Conservation (phyloP, 2,797 vertebrate genomes). For the Melanotaenia boesemani region DNA sequence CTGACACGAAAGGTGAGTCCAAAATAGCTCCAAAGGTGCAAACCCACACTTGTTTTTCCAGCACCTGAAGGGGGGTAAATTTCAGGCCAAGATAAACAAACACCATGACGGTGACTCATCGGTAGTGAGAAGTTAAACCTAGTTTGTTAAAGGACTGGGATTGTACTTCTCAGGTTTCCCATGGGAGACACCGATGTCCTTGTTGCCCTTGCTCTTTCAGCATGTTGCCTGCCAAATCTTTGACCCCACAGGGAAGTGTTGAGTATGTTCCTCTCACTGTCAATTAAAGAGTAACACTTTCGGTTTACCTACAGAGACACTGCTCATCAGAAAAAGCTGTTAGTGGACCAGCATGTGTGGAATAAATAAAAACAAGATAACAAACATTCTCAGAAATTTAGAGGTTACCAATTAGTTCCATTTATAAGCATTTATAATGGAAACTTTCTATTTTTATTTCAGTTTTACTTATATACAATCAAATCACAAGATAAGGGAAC, state of each 20-base stretch:
- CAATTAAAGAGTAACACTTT: constrained; percentile 61
- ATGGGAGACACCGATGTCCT: constrained; percentile 53
- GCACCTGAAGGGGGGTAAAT: constrained; percentile 27
- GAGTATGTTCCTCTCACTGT: constrained; percentile 63
- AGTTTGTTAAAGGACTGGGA: constrained; percentile 4
- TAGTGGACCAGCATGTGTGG: not conserved
- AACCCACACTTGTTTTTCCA: constrained; percentile 32
- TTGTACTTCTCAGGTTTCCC: constrained; percentile 35
- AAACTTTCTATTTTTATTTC: not conserved
- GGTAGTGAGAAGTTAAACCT: constrained; percentile 30
- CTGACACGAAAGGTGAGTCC: constrained; percentile 93
- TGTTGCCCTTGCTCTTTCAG: constrained; percentile 66
- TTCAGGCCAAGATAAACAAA: constrained; percentile 49
- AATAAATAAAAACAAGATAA: not conserved
- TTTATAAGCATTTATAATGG: not conserved
- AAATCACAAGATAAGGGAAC: too few species aligned
- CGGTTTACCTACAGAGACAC: constrained; percentile 55
- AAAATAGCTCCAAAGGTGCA: constrained; percentile 58
- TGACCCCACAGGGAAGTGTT: constrained; percentile 64
- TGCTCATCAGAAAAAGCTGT: constrained; percentile 33
- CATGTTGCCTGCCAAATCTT: constrained; percentile 58
- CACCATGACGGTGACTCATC: constrained; percentile 52
- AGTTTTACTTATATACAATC: too few species aligned
- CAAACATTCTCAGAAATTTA: not conserved
- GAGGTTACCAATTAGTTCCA: too few species aligned